Base-by-base conservation (phyloP, 2,888 invertebrate species). In the Flabesymbios commensalis region DNA sequence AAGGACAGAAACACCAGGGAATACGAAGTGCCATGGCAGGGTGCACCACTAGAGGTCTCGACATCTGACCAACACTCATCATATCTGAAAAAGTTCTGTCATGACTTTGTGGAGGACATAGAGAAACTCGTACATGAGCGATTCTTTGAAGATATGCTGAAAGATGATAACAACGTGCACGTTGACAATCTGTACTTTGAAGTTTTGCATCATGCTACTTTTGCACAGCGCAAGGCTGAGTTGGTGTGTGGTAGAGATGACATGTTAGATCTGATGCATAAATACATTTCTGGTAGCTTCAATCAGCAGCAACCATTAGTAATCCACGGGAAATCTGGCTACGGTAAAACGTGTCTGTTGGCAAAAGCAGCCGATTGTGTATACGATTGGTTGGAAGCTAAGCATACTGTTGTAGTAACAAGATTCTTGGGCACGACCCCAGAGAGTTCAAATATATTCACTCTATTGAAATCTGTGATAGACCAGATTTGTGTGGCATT, bases 371-470 rank as follows among this genome's bases (percentile, higher is more conserved):
- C 59, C 1, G 42, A 51, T 39, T 22, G 29, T 10, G 22, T 64
- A 10, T 26, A 41, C 2, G n/a, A 53, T 7, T 64, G 64, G 67
- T 41, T 67, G 28, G 52, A 64, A 32, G 28, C 14, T n/a, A 2
- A 28, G 28, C 7, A 47, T 1, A 28, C 31, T 10, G 33, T 48
- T 28, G 48, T 48, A 7, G 62, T 74, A 5, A 43, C 70, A 2
- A 52, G 75, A n/a, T 73, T 72, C 61, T 62, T 74, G 1, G 73
- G 74, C 3, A 74, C 75, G 2, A 72, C 74, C 5, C 69, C 74
- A 0, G 65, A 65, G 31, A 71, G 73, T n/a, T 68, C 70, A 2
- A 63, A 69, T n/a, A 69, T 73, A 1, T 57, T 67, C 22, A 48
- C 53, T 3, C 54, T 66, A 10, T 52, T 74, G 14, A 33, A 63